Conservation (phyloP, 2,888 invertebrate species). For the Heteromurus nitidus region DNA sequence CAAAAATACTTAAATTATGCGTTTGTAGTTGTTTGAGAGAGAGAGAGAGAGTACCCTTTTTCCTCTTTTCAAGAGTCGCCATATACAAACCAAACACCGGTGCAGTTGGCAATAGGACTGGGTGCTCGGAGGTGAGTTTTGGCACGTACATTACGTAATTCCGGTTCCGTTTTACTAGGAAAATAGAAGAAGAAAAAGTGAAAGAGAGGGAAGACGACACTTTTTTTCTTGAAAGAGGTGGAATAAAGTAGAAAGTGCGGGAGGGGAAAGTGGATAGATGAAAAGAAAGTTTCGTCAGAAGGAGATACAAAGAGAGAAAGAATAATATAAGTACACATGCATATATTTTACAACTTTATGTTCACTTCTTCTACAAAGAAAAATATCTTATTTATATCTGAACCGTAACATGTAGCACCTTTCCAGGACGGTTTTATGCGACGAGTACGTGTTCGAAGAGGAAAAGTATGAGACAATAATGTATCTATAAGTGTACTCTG, state of each 20-base stretch:
- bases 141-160: constrained; percentile 32
- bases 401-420: background rate
- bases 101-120: constrained; percentile 8
- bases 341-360: no score
- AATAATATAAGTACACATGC: no score
- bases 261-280: background rate
- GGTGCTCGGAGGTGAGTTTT: constrained; percentile 11
- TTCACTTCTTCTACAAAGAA: background rate
- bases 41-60: background rate
- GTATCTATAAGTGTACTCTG: no score
- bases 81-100: background rate
- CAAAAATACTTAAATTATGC: no score
- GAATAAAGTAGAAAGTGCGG: no score
- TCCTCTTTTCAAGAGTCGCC: background rate
- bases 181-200: background rate
- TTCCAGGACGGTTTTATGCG: no score
- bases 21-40: background rate
- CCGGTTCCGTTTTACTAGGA: background rate
- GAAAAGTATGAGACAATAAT: no score
- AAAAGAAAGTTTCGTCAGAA: background rate
- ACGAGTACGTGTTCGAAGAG: no score
- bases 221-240: constrained; percentile 7
- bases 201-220: constrained; percentile 2
- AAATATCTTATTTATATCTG: constrained; percentile 6
- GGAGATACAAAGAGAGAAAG: no score